Conservation (phyloP, 1,140 invertebrate genomes). For the Leucophenga varia region DNA sequence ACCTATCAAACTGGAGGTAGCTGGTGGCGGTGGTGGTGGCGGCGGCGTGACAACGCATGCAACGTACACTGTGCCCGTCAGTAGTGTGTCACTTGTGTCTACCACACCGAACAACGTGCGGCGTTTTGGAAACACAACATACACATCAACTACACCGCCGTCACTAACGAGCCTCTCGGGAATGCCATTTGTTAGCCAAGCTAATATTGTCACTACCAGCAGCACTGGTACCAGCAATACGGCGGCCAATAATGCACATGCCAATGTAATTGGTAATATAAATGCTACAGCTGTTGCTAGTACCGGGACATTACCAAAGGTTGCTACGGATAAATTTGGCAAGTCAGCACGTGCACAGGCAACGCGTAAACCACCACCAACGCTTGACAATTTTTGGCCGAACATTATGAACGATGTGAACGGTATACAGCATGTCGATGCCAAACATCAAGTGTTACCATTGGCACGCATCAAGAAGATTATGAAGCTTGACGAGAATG, state of each 20-base stretch:
- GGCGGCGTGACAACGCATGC: background rate
- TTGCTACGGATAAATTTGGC: constrained; percentile 17
- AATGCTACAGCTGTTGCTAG: background rate
- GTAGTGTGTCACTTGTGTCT: too few relatives aligned
- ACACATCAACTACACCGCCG: constrained; percentile 17
- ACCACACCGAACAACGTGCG: background rate
- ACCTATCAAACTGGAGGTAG: constrained; percentile 39
- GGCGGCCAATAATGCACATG: constrained; percentile 16
- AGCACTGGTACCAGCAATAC: background rate
- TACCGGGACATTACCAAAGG: constrained; percentile 15
- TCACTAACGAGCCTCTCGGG: constrained; percentile 23
- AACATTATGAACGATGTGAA: constrained; percentile 73
- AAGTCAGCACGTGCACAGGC: constrained; percentile 28
- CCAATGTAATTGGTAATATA: constrained; percentile 20
- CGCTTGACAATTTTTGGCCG: constrained; percentile 73
- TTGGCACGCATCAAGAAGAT: constrained; percentile 98
- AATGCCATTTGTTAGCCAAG: constrained; percentile 25
- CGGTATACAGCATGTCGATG: constrained; percentile 71
- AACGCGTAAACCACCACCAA: constrained; percentile 59
- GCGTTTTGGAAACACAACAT: constrained; percentile 4
- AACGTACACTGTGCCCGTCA: too few relatives aligned
- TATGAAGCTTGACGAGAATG: constrained; percentile 99
- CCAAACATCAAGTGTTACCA: constrained; percentile 90
- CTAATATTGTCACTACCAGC: constrained; percentile 18
- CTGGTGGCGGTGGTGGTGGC: constrained; percentile 18